Evolutionary conservation across 2,888 invertebrate genomes (phyloP), one percentile per base, ranked within the genome.

Genomic region (Fragum fragum): DNA sequence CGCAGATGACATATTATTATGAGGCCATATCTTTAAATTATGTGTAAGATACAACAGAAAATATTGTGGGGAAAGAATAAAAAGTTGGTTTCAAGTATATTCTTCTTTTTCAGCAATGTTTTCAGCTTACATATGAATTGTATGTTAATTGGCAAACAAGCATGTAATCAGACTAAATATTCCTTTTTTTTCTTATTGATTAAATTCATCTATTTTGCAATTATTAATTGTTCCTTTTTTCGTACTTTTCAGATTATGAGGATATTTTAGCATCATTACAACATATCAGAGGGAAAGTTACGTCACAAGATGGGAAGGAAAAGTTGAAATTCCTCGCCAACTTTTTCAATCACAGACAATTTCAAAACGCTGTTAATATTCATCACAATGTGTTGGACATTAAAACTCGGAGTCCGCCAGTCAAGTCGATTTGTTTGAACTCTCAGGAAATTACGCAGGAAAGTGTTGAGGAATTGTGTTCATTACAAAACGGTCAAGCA

Each of bases 371-470:
- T 16, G 79, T 82, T 29, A 75, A 81, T 66, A 87, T 91, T 29
- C 92, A 93, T 81, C 91, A 92, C 70, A 90, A 90, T 87, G 88
- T 93, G 76, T 81, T 92, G 32, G 89, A 89, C 63, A 87, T 91
- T 29, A 89, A 90, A 23, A 86, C 89, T 0, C 83, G 86, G 28
- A 89, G 90, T 18, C 91, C 90, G 14, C 90, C 84, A 7, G 87
- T 85, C 18, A 84, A 87, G 71, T 88, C 91, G 18, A 82, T 85
- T 61, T 82, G 87, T 55, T 82, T 86, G 32, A 88, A 90, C 71
- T 86, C 87, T 23, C 81, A 83, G 69, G 87, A 90, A 21, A 77
- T 81, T 32, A 85, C 83, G 3, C 71, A 85, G 16, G 90, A 91
- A 6, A 81, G 90, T 59, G 78, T 85, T 18, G 85, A 87, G n/a